Conservation (phyloP, 1,140 invertebrate genomes). For the Hycleus cichorii region DNA sequence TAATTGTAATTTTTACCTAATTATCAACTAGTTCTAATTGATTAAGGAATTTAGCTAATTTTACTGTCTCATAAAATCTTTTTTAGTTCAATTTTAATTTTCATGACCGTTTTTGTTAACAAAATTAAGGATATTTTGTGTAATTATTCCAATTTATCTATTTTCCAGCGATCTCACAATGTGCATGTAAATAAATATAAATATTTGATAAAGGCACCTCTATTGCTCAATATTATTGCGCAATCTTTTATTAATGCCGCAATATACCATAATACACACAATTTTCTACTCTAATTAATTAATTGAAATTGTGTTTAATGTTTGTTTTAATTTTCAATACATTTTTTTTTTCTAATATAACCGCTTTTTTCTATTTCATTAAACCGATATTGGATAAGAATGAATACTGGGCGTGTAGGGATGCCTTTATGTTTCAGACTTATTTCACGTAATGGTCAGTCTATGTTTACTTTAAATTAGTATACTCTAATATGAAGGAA, state of each 20-base stretch:
- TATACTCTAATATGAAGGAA: conserved; percentile 32
- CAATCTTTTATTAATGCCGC: background rate
- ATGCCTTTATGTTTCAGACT: conserved; percentile 14
- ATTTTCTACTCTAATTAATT: background rate
- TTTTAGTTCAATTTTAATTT: conserved; percentile 2
- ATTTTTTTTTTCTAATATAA: background rate
- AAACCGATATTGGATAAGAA: background rate
- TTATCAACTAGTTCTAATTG: background rate
- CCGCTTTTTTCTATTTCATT: background rate
- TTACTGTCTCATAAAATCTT: background rate
- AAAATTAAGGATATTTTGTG: conserved; percentile 11
- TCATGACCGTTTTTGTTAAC: background rate
- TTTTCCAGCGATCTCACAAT: conserved; percentile 36
- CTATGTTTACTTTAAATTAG: conserved; percentile 33
- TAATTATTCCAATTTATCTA: conserved; percentile 32
- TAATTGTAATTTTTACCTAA: conserved; percentile 6
- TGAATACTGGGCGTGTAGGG: conserved; percentile 14
- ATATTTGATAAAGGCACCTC: conserved; percentile 15
- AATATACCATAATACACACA: background rate
- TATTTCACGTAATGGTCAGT: conserved; percentile 36
- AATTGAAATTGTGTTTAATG: background rate
- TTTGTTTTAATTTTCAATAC: background rate
- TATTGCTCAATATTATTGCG: conserved; percentile 14
- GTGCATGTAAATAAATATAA: conserved; percentile 31
- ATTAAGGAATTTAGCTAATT: background rate